Base-by-base conservation (phyloP, 2,888 invertebrate genomes). In the Drosophila glabriapex region DNA sequence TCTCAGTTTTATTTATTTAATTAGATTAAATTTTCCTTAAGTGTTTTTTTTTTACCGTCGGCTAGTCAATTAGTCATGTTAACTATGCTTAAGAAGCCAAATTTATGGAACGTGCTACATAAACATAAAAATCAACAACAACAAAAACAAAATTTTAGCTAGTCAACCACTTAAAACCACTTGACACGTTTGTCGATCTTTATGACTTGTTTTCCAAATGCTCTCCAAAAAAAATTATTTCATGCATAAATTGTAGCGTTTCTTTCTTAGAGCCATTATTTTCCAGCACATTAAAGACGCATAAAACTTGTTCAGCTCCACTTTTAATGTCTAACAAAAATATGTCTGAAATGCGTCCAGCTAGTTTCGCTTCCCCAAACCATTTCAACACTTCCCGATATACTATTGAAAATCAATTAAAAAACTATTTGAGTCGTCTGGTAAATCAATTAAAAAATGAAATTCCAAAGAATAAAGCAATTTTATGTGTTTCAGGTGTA, bases 391-490 rank as follows among this genome's bases (percentile, higher is more conserved):
- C 50, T 54, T 22, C 16, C 22, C 6, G 29, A 5, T 22, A 28
- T 35, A 29, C 50, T 41, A 73, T 77, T 70, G 73, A 63, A 77
- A 87, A 91, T 91, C 91, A 87, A 87, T 87, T 89, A 89, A 91
- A 89, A 87, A 87, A 68, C 82, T 77, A 90, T 89, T 89, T 58
- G 63, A 73, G 22, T 55, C 39, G 60, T 59, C 35, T 43, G 73
- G 29, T 58, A 82, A 71, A 72, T 74, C 72, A 85, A 80, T 89
- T 76, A 80, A 83, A 83, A 89, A 80, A 85, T 73, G 76, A 77
- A 87, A 87, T 85, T 82, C 89, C 89, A 73, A 68, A 73, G 90
- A 90, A 90, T 85, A 75, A 78, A 85, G 86, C 56, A 60, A 88
- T 85, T 85, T 89, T 46, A 76, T 70, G 56, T 71, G 66, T 39